Evolutionary conservation across 2,113 vertebrate genomes (phyloP).

Genomic region (Megaceryle maxima): DNA sequence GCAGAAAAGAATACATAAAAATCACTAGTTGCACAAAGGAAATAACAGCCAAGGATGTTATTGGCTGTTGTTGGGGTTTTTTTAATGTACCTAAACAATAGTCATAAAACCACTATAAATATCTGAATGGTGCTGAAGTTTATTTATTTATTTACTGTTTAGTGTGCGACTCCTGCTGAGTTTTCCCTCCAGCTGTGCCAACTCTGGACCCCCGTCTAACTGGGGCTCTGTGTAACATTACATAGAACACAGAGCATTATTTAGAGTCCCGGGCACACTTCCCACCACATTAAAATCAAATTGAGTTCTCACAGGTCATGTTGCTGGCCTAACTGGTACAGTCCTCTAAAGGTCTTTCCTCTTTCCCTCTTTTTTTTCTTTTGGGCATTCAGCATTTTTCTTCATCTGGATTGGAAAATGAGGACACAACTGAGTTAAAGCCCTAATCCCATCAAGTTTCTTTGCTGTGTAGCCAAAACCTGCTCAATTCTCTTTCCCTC

Average conservation of each 20-base stretch:
- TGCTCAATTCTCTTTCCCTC: background rate
- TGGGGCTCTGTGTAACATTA: background rate
- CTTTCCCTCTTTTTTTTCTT: background rate
- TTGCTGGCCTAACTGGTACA: background rate
- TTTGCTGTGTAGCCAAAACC: background rate
- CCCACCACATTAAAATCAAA: background rate
- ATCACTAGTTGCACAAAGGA: background rate
- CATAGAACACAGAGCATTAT: background rate
- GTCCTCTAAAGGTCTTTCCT: background rate
- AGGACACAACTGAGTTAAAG: background rate
- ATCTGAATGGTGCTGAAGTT: fast-evolving
- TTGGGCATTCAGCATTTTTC: background rate
- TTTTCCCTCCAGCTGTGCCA: background rate
- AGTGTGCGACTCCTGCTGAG: background rate
- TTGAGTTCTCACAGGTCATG: background rate
- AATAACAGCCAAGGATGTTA: background rate
- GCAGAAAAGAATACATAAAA: background rate
- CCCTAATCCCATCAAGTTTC: background rate
- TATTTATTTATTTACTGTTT: background rate
- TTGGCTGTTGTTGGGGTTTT: background rate
- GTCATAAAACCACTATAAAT: background rate
- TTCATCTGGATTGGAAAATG: background rate
- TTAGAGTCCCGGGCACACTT: background rate
- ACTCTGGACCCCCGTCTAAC: background rate
- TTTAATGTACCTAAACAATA: background rate